Evolutionary conservation across 1,140 invertebrate species (phyloP).

Genomic region (Drosophila persimilis): DNA sequence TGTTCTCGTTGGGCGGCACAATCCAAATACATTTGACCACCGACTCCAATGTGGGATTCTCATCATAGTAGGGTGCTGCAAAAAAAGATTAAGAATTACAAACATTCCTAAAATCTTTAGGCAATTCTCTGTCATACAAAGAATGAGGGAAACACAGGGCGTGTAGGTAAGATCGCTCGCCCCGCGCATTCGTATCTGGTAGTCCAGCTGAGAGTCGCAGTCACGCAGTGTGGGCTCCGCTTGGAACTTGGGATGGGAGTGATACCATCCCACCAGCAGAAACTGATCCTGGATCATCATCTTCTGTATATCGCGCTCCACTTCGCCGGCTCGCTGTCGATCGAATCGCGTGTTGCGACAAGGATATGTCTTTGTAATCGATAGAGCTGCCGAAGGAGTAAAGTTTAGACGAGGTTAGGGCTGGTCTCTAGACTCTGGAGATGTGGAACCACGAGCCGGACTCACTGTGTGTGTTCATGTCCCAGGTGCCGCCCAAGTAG

Average conservation of each 20-base stretch:
- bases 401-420: slow-evolving; percentile 15
- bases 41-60: slow-evolving; percentile 90
- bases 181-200: slow-evolving; percentile 97
- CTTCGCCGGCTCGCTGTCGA: slow-evolving; percentile 87
- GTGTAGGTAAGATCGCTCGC: slow-evolving; percentile 94
- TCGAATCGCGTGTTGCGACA: slow-evolving; percentile 92
- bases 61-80: slow-evolving; percentile 93
- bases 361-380: slow-evolving; percentile 94
- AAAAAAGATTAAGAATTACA: slow-evolving; percentile 72
- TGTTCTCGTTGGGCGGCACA: slow-evolving; percentile 95
- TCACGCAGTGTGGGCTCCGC: slow-evolving; percentile 95
- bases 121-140: slow-evolving; percentile 86
- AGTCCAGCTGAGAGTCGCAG: slow-evolving; percentile 95
- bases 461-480: slow-evolving; percentile 96
- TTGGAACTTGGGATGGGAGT: slow-evolving; percentile 95
- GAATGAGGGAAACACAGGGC: slow-evolving; percentile 96
- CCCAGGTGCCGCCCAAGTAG: slow-evolving; percentile 97
- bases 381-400: slow-evolving; percentile 87
- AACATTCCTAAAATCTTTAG: background rate
- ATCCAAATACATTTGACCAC: slow-evolving; percentile 96
- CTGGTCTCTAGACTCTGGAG: background rate
- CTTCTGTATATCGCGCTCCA: slow-evolving; percentile 92
- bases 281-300: slow-evolving; percentile 92
- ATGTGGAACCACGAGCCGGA: slow-evolving; percentile 55
- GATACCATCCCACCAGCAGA: slow-evolving; percentile 96